Evolutionary conservation across 2,113 vertebrate species (phyloP), one percentile per base, ranked within the genome.

Genomic region (Pygoscelis adeliae): DNA sequence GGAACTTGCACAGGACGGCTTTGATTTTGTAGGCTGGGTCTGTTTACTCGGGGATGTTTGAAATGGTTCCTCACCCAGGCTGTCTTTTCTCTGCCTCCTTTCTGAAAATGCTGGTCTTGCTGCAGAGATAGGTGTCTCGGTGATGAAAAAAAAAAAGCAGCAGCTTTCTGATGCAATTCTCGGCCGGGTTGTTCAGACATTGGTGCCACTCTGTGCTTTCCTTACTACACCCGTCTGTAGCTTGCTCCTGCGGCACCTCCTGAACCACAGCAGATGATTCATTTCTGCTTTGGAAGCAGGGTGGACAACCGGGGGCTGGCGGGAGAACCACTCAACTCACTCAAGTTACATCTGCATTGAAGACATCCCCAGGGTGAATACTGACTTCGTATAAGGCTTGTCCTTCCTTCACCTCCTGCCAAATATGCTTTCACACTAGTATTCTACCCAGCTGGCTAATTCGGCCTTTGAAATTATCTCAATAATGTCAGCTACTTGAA

Each of bases 401-500:
- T 92, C 83, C 77, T 96, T 89, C 89, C 90, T 93, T 80, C 76
- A 49, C 93, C 83, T 89, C 81, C 93, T 97, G 95, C 95, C 97
- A 97, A 96, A 94, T 90, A 42, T 2, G 73, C 94, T 96, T 96
- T 96, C 91, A 87, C 93, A 47, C 91, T 55, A 34, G 29, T 26
- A 15, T 84, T 96, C 91, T 21, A 65, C 73, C 89, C 95, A 83
- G 94, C 91, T 89, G 78, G 56, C 95, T 97, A 78, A 95, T 94
- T 93, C 62, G 87, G 87, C 84, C 94, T 97, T 97, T 95, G 94
- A 95, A 96, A 96, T 94, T 65, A 90, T 85, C 95, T 96, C 91
- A 90, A 0, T 97, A 95, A 96, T 87, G 94, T 76, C 94, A 95
- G 81, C 78, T 94, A 85, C 95, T 96, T 96, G 82, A 67, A 83